A percentile compares a stretch with the other conserved stretches of the same genome.
Evolutionary conservation across 2,113 vertebrate species (phyloP).

Genomic region (Muntiacus muntjak): DNA sequence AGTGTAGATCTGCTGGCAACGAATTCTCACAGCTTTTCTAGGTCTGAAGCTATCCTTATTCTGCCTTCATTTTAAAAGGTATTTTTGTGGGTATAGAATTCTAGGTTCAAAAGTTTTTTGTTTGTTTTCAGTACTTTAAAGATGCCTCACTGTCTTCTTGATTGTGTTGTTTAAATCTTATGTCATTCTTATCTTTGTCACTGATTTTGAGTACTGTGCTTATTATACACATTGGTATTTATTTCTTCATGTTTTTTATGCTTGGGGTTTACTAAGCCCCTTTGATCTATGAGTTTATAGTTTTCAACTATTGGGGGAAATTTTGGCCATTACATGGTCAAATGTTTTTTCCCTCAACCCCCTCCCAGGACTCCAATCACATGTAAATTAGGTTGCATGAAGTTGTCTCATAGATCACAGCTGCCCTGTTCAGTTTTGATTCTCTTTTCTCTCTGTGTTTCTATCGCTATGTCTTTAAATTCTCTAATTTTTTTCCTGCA

Average conservation of each 20-base stretch:
- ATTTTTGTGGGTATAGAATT: neutral
- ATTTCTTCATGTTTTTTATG: neutral
- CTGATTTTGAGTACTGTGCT: neutral
- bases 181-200: neutral
- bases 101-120: neutral
- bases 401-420: neutral
- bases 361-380: neutral
- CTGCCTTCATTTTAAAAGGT: neutral
- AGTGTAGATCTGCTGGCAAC: neutral
- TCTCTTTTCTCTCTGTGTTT: neutral
- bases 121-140: neutral
- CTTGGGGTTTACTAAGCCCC: neutral
- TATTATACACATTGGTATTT: neutral
- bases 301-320: neutral
- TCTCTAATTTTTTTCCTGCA: neutral
- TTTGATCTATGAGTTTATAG: neutral
- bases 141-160: neutral
- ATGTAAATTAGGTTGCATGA: neutral
- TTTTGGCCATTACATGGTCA: neutral
- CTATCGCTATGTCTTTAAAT: neutral
- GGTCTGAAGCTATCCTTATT: neutral
- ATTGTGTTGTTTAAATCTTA: neutral
- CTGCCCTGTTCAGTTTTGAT: neutral
- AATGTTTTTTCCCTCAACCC: neutral
- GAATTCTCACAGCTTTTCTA: neutral